These are phyloP conservation scores for Rhopilema esculentum DNA, from an alignment of 30 jellyfish, hydroid and myxozoan species.

Conservation along the genomic window DNA sequence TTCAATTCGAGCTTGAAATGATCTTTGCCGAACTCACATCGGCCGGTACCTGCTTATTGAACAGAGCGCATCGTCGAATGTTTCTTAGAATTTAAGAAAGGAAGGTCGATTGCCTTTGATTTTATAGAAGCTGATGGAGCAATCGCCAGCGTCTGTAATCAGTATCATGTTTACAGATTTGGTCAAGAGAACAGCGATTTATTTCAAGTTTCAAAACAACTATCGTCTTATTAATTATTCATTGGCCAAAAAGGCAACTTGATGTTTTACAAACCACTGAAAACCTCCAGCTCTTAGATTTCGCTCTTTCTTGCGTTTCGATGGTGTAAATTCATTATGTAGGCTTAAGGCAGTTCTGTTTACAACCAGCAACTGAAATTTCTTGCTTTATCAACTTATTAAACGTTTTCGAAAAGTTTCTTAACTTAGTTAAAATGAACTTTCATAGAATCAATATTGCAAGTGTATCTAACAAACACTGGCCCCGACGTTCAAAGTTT, in stretches of 20 bases:
- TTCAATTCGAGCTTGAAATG: conserved; percentile 21
- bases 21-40: conserved; percentile 65
- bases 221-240: conserved; percentile 48
- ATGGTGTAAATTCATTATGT: not conserved
- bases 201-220: conserved; percentile 58
- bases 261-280: conserved; percentile 20
- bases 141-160: not conserved
- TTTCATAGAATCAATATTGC: too few species aligned
- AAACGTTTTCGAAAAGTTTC: too few species aligned
- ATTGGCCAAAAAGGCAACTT: conserved; percentile 68
- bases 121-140: not conserved
- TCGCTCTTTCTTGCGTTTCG: not conserved
- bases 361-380: too few species aligned
- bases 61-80: not conserved
- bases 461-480: too few species aligned
- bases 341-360: not conserved
- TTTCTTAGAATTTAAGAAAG: not conserved
- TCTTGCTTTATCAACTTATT: too few species aligned
- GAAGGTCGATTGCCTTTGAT: not conserved
- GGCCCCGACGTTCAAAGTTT: too few species aligned
- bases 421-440: too few species aligned
- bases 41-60: conserved; percentile 64
- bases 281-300: not conserved
- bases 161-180: conserved; percentile 12
- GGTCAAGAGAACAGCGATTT: conserved; percentile 48